Conservation (phyloP, 2,797 vertebrate genomes). For the Kryptopterus vitreolus region DNA sequence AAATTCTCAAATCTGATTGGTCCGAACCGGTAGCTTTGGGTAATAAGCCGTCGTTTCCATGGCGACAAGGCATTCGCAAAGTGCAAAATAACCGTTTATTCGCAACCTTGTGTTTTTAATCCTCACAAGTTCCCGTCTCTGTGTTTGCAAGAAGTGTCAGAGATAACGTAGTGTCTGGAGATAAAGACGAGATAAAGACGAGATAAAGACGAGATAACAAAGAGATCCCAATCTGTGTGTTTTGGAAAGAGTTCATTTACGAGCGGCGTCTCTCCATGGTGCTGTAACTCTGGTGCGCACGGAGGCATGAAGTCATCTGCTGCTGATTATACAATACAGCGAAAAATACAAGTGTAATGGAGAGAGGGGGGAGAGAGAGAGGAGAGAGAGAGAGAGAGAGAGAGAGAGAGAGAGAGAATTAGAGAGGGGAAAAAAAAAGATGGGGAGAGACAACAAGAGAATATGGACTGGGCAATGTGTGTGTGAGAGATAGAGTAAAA, state of each 20-base stretch:
- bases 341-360: constrained; percentile 67
- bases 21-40: no score
- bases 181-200: no score
- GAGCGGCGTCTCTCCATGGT: constrained; percentile 22
- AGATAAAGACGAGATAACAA: no score
- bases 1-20: not conserved
- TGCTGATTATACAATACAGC: constrained; percentile 70
- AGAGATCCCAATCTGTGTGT: not conserved
- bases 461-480: not conserved
- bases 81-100: not conserved
- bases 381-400: no score
- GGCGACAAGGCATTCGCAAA: not conserved
- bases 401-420: no score
- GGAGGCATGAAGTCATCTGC: constrained; percentile 37
- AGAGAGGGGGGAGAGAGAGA: constrained; percentile 7
- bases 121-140: no score
- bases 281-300: constrained; percentile 52
- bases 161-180: not conserved
- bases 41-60: not conserved
- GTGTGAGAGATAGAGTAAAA: constrained; percentile 10
- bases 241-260: constrained; percentile 33
- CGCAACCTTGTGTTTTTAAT: no score
- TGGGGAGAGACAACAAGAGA: not conserved
- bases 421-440: no score
- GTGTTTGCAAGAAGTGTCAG: not conserved